Evolutionary conservation across 2,888 invertebrate genomes (phyloP), one percentile per base, ranked within the genome.

Genomic region (Cheilosia vulpina): DNA sequence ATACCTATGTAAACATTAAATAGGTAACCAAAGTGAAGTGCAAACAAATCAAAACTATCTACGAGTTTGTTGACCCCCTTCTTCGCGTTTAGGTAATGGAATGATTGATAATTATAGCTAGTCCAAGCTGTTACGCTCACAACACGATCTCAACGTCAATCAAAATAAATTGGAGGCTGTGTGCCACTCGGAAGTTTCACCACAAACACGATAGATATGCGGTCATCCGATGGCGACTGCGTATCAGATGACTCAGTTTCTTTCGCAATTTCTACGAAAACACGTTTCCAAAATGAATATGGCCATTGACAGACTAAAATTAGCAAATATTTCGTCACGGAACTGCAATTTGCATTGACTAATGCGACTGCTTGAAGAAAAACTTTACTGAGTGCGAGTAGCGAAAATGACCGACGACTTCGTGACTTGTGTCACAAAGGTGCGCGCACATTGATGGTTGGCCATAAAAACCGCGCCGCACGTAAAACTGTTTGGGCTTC

Each of bases 401-500:
- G 19, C 45, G 31, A 52, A 52, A 13, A 52, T 5, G 5, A n/a
- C 11, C 17, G 19, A 47, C 38, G 38, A 15, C 34, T 21, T 75
- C 79, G 84, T 84, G 84, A 84, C 75, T 60, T 27, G 69, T 17
- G 63, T 83, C 57, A 41, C 21, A 47, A 60, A 73, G 19, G 1
- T 2, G 2, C 4, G 17, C 9, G 60, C 11, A 38, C 11, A 4
- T 13, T 38, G 13, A 38, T 2, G 31, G 41, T 41, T 47, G 11
- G 34, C 13, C 63, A 19, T 38, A 13, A 52, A 52, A 52, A 24
- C 11, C 13, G 50, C 15, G 21, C 52, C 24, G 52, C 15, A 52
- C 24, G 27, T 27, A 27, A 41, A 50, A 47, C 4, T 38, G 13
- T 38, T n/a, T 31, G 78, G 84, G 58, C 55, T 76, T 75, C 65